Conservation (phyloP, 2,888 invertebrate genomes). For the Biston betularia region DNA sequence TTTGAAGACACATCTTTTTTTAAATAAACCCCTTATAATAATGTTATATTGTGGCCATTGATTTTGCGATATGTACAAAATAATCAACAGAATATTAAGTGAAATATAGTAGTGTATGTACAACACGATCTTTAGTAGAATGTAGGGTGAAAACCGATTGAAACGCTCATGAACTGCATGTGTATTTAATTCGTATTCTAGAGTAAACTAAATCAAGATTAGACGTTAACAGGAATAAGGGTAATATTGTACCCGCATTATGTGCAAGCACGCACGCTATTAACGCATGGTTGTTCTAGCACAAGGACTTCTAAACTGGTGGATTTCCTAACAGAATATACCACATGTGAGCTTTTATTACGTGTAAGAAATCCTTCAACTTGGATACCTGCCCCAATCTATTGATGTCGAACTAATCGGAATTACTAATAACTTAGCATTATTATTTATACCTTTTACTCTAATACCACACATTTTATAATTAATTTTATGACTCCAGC, state of each 20-base stretch:
- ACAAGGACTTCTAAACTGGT: slow-evolving; percentile 18
- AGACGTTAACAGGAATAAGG: slow-evolving; percentile 7
- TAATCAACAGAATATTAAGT: background rate
- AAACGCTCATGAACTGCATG: background rate
- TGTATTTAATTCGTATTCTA: background rate
- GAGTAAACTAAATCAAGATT: background rate
- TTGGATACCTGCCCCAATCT: background rate
- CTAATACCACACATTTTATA: too few species aligned
- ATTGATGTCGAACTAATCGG: background rate
- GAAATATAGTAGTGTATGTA: background rate
- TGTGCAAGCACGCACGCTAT: slow-evolving; percentile 35
- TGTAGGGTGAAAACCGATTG: background rate
- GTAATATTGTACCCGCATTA: slow-evolving; percentile 30
- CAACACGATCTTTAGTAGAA: background rate
- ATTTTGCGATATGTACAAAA: background rate
- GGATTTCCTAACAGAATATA: slow-evolving; percentile 5
- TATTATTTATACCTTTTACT: too few species aligned
- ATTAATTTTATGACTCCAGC: too few species aligned
- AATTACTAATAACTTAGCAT: too few species aligned
- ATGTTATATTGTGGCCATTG: background rate
- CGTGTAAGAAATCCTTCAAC: background rate
- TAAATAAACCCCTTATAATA: background rate
- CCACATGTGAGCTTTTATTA: slow-evolving; percentile 3
- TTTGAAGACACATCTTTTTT: background rate
- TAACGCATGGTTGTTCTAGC: slow-evolving; percentile 4